Evolutionary conservation across 2,888 invertebrate species (phyloP).

Genomic region (Rapana venosa): DNA sequence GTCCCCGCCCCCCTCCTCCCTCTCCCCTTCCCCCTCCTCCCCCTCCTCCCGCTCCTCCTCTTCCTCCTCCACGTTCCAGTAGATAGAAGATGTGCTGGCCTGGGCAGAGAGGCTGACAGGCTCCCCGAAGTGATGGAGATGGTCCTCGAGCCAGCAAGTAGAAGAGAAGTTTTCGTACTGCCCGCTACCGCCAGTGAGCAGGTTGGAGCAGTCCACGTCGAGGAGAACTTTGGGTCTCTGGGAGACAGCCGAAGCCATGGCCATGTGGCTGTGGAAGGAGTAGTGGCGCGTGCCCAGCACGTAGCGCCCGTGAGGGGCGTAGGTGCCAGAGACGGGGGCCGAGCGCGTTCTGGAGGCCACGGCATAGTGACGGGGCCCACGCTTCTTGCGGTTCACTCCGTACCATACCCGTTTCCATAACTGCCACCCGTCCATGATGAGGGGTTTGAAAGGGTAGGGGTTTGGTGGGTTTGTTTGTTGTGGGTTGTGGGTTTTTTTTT

Average conservation of each 20-base stretch:
- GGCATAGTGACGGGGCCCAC: background rate
- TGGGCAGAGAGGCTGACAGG: background rate
- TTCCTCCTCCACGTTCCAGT: background rate
- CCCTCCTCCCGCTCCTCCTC: background rate
- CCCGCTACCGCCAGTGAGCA: constrained; percentile 57
- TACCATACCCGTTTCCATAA: constrained; percentile 29
- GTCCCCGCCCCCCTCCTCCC: background rate
- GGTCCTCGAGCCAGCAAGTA: constrained; percentile 66
- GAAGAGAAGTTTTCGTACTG: constrained; percentile 62
- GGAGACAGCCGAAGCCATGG: background rate
- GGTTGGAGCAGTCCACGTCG: constrained; percentile 56
- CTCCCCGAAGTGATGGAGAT: constrained; percentile 58
- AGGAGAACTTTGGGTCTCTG: constrained; percentile 61
- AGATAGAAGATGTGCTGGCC: background rate
- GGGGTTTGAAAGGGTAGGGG: background rate
- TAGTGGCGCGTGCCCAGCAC: constrained; percentile 8
- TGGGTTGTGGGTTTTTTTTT: background rate
- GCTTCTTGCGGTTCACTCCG: constrained; percentile 25
- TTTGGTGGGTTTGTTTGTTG: background rate
- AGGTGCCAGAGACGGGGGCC: background rate
- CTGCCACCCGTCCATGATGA: constrained; percentile 22
- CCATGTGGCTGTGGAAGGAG: constrained; percentile 31
- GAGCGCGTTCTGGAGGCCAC: constrained; percentile 19
- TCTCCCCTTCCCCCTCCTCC: background rate
- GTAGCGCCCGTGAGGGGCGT: constrained; percentile 18